Conservation (phyloP, 2,113 vertebrate genomes). For the Rallus limicola region DNA sequence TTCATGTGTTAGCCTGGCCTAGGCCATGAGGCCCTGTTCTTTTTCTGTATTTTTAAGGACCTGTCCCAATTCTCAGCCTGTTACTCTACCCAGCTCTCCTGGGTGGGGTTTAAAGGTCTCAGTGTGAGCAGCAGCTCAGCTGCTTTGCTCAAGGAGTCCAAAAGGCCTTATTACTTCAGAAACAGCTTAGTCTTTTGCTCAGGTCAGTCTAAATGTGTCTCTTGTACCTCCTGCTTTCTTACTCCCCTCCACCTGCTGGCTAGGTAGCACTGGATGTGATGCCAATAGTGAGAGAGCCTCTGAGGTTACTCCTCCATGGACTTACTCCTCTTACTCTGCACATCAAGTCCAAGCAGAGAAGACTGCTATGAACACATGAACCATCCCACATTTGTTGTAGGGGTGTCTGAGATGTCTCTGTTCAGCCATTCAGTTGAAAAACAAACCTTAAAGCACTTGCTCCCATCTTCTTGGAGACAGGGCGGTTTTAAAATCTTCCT, state of each 20-base stretch:
- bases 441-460: not conserved
- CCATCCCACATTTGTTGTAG: not conserved
- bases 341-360: not conserved
- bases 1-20: not conserved
- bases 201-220: not conserved
- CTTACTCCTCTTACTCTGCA: not conserved
- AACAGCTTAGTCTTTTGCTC: not conserved
- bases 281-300: not conserved
- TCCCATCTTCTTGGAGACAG: not conserved
- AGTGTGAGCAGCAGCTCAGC: not conserved
- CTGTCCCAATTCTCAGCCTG: not conserved
- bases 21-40: not conserved
- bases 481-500: not conserved
- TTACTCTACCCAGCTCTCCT: rapidly evolving
- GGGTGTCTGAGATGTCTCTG: not conserved
- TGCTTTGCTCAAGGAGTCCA: not conserved
- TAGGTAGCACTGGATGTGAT: not conserved
- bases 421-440: not conserved
- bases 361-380: not conserved
- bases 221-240: not conserved
- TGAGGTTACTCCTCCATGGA: not conserved
- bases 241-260: not conserved
- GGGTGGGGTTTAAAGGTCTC: not conserved
- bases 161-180: not conserved
- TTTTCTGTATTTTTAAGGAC: not conserved